These are phyloP conservation scores for Parapristionchus giblindavisi DNA, from an alignment of 2,888 invertebrate species.

Conservation along the genomic window DNA sequence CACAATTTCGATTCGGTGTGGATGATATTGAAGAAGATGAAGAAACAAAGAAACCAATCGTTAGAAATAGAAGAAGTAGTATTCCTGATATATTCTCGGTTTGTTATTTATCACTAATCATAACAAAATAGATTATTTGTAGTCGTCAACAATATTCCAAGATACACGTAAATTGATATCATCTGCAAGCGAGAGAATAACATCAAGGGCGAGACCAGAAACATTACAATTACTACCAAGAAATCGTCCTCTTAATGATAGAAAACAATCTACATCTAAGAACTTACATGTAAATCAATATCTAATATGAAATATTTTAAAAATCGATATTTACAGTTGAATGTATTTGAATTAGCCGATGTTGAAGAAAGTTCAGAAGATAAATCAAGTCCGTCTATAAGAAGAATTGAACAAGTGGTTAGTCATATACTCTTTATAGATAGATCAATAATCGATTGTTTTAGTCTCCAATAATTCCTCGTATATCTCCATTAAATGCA, in stretches of 20 bases:
- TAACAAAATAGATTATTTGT: not conserved
- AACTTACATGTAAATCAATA: conserved; percentile 49
- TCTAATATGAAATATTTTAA: not conserved
- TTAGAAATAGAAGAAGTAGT: conserved; percentile 52
- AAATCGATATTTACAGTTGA: conserved; percentile 50
- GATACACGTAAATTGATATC: conserved; percentile 58
- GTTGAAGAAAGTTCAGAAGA: conserved; percentile 64
- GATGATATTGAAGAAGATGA: conserved; percentile 37
- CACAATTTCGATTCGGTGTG: conserved; percentile 33
- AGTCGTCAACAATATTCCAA: conserved; percentile 50
- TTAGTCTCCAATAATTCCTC: conserved; percentile 13
- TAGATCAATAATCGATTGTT: not conserved
- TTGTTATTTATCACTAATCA: no score
- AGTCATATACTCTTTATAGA: not conserved
- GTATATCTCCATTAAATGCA: conserved; percentile 4
- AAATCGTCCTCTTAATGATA: conserved; percentile 28
- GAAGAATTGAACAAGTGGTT: conserved; percentile 18
- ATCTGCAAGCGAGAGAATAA: conserved; percentile 1
- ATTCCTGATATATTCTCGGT: conserved; percentile 56
- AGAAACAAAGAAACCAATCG: conserved; percentile 46
- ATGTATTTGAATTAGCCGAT: conserved; percentile 64
- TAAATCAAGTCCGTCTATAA: not conserved
- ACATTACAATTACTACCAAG: conserved; percentile 55
- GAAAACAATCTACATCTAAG: conserved; percentile 42
- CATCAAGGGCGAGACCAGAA: conserved; percentile 45